These are phyloP conservation scores for Vulpes lagopus DNA, from an alignment of 2,113 vertebrate genomes.

Conservation along the genomic window DNA sequence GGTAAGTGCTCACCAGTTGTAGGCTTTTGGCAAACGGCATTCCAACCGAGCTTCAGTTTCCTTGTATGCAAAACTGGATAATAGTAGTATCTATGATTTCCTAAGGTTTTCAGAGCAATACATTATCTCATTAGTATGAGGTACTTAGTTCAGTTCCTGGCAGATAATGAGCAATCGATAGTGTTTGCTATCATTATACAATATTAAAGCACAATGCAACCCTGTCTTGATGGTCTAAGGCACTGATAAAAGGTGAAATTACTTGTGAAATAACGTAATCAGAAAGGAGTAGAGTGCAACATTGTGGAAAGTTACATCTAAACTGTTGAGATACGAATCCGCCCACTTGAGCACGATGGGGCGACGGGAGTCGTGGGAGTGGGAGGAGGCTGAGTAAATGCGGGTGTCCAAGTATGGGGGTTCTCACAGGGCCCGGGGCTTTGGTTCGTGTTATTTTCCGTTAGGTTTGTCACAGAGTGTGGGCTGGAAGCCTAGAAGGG, in stretches of 20 bases:
- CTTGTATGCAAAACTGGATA: not conserved
- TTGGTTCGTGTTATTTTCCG: not conserved
- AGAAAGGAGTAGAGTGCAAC: not conserved
- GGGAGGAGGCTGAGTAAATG: fast-evolving
- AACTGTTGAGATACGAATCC: not conserved
- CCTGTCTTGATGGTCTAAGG: not conserved
- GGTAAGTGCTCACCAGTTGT: too few relatives aligned
- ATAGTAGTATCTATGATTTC: not conserved
- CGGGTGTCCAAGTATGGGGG: not conserved
- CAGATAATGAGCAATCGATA: not conserved
- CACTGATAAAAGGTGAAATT: not conserved
- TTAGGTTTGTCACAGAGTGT: not conserved
- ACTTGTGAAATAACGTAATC: not conserved
- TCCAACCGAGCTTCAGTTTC: not conserved
- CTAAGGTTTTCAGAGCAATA: not conserved
- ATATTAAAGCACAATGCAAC: not conserved
- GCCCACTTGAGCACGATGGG: not conserved
- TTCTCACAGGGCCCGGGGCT: not conserved
- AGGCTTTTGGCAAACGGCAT: too few relatives aligned
- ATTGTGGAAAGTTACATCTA: not conserved
- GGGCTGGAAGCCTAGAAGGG: not conserved
- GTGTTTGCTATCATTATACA: not conserved
- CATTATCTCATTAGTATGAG: not conserved
- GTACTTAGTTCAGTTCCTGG: not conserved
- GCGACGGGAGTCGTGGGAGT: too few relatives aligned